Base-by-base conservation (phyloP, 2,888 invertebrate genomes). In the Pachymerium ferrugineum region DNA sequence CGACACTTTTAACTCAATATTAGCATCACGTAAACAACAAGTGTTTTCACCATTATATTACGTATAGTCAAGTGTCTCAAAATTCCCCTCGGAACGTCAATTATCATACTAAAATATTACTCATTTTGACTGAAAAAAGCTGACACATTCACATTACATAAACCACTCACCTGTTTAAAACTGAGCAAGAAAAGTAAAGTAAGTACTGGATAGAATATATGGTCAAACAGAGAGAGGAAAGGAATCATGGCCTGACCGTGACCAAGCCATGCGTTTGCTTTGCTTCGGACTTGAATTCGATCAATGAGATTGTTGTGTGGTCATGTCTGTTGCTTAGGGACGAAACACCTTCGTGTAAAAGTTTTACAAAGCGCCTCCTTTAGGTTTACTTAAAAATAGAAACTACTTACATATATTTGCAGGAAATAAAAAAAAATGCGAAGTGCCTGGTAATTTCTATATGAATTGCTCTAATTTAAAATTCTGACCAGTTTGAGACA, bases 231-330 rank as follows among this genome's bases (percentile, higher is more conserved):
- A 28, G 28, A 25, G 12, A 62, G 62, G 25, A 62, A 62, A 25
- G 62, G 28, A 62, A 62, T 62, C 62, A 62, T 62, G 62, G 62
- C 62, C 62, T 62, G 62, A 62, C n/a, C n/a, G n/a, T n/a, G n/a
- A n/a, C 62, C 62, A 62, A n/a, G 62, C 62, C 62, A 62, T 62
- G 62, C 62, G 28, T 62, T 62, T 6, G 62, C n/a, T 62, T 62
- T 8, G 62, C 22, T 14, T 62, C 28, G 28, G 25, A 25, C 28
- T 22, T 62, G 12, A n/a, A 2, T 25, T 62, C 62, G 62, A 62
- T 62, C 62, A 62, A 62, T 62, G 62, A 28, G 28, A 25, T 62
- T 62, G 62, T 62, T 62, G 62, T 62, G 62, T 62, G 62, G 62
- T 62, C 62, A 62, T 62, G 25, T 3, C 62, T 62, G 62, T 62